Base-by-base conservation (phyloP, 2,888 invertebrate species). In the Glomeris marginata region DNA sequence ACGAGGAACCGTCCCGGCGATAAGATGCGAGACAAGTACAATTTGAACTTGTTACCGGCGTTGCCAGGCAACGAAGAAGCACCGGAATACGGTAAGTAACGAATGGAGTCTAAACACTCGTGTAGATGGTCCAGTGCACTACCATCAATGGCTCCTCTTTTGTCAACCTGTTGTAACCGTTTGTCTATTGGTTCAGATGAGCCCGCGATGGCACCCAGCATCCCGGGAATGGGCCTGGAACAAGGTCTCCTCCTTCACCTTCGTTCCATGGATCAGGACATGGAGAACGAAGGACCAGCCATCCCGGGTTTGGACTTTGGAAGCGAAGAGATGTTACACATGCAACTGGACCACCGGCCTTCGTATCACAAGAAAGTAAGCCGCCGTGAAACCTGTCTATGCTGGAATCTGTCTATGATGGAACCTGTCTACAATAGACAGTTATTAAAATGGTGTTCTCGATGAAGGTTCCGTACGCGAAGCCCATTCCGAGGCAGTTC, bases 141-240 rank as follows among this genome's bases (percentile, higher is more conserved):
- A 36, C 10, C 11, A 10, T 36, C 11, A 36, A 36, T 36, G 10
- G 10, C 11, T 36, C 10, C n/a, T 36, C n/a, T 36, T 11, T 11
- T 36, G 36, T 10, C n/a, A 36, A 36, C 36, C 10, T 10, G 13
- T 10, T 11, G 13, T 28, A 36, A 46, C 34, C 3, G 13, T 16
- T 48, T n/a, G 8, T 45, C 22, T 50, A 45, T 50, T 46, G 21
- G 57, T 69, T 64, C 74, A 66, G 84, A 84, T 60, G 85, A 87
- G 64, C 80, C 82, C 49, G 77, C 84, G 2, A 71, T 80, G 47
- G 44, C 53, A 48, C 54, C 61, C 41, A 44, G 57, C 21, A 86
- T 92, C 63, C 94, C 92, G 55, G 97, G 95, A 47, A 94, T 97
- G 92, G 97, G 95, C n/a, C 85, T 94, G 21, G 94, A 95, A 67